phyloP scores from a whole-genome alignment of 2,888 invertebrate species.

The Hypomecis atomaria region DNA sequence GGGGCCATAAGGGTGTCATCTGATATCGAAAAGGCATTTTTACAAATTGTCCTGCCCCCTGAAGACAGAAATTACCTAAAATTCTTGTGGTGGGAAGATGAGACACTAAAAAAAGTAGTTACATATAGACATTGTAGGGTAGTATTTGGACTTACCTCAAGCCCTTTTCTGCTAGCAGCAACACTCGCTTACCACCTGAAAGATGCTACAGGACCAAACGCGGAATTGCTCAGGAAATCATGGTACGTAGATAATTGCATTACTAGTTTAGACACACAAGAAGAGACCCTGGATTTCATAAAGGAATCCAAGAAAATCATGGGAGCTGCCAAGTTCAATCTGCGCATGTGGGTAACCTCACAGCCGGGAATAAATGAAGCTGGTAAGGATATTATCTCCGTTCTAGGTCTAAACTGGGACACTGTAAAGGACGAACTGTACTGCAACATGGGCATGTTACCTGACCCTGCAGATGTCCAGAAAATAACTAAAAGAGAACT shows the following conservation, averaged over 20 bases:
- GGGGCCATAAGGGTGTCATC: constrained; percentile 9
- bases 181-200: constrained; percentile 15
- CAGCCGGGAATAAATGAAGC: constrained; percentile 9
- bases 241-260: constrained; percentile 22
- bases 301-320: constrained; percentile 15
- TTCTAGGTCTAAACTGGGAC: constrained; percentile 18
- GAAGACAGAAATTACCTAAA: constrained; percentile 13
- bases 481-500: constrained; percentile 11
- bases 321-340: constrained; percentile 15
- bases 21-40: constrained; percentile 20
- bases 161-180: constrained; percentile 22
- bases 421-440: constrained; percentile 5
- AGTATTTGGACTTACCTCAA: constrained; percentile 19
- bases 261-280: constrained; percentile 13
- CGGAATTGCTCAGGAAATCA: constrained; percentile 4
- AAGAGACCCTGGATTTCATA: constrained; percentile 5
- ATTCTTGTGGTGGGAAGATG: constrained; percentile 20
- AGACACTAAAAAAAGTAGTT: not conserved
- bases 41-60: constrained; percentile 1
- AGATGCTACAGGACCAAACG: not conserved
- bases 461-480: not conserved
- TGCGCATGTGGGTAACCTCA: constrained; percentile 13
- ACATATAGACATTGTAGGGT: constrained; percentile 20
- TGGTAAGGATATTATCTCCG: constrained; percentile 11
- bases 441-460: constrained; percentile 8